These are phyloP conservation scores for Pardosa pseudoannulata DNA, from an alignment of 2,888 invertebrate genomes.

Conservation along the genomic window DNA sequence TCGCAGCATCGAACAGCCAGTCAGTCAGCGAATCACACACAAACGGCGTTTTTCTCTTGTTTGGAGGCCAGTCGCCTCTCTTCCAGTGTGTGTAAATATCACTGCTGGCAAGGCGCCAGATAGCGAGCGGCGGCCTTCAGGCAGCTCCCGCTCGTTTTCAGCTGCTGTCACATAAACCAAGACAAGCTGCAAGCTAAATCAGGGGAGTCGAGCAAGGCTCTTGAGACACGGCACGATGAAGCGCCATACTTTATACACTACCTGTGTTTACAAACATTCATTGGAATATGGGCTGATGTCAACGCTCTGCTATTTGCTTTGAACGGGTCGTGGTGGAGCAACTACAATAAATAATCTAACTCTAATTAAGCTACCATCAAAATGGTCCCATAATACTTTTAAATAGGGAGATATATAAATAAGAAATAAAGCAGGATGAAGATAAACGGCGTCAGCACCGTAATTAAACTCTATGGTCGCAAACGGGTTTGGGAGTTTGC, in stretches of 20 bases:
- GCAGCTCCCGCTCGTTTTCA: no score
- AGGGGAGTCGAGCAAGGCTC: not conserved
- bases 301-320: no score
- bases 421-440: no score
- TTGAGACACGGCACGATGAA: not conserved
- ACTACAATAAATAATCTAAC: no score
- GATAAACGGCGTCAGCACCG: no score
- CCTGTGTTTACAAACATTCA: not conserved
- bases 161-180: not conserved
- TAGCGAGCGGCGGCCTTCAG: not conserved
- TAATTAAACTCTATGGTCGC: no score
- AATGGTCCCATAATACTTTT: no score
- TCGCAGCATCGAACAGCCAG: not conserved
- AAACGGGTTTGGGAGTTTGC: no score
- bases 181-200: not conserved
- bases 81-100: not conserved
- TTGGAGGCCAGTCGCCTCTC: constrained; percentile 1
- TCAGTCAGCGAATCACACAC: not conserved
- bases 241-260: not conserved
- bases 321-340: no score
- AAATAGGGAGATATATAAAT: no score
- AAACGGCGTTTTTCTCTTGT: not conserved
- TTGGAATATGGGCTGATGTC: no score
- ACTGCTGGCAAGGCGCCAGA: not conserved
- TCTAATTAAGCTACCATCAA: no score